A percentile compares a stretch with the other conserved stretches of the same genome.
Evolutionary conservation across 23 tunicate species (phyloP).

Genomic region (Trididemnum nubilum): DNA sequence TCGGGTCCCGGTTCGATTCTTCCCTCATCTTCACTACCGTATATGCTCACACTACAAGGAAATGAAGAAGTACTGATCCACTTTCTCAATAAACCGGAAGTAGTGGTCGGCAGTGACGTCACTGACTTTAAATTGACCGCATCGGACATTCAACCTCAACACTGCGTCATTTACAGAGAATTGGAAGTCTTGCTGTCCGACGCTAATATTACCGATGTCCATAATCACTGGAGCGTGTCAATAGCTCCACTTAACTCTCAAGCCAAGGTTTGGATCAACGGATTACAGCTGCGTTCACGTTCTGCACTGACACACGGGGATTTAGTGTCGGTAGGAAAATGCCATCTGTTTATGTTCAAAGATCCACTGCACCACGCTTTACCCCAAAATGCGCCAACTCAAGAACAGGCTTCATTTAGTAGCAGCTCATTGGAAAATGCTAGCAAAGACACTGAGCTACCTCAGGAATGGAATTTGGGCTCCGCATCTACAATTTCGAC

Average conservation of each 20-base stretch:
- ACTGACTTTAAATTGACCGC: slow-evolving; percentile 34
- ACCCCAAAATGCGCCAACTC: background rate
- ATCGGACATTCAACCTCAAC: slow-evolving; percentile 53
- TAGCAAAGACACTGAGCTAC: background rate
- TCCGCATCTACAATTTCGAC: background rate
- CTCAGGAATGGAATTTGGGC: background rate
- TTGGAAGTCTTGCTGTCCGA: slow-evolving; percentile 2
- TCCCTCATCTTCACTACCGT: slow-evolving; percentile 14
- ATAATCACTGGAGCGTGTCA: slow-evolving; percentile 4
- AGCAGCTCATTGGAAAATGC: background rate
- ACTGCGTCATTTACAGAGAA: slow-evolving; percentile 45
- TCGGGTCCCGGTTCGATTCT: too few relatives aligned
- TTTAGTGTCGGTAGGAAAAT: slow-evolving; percentile 32
- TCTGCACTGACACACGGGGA: slow-evolving; percentile 36
- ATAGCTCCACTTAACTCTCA: background rate
- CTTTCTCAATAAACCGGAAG: slow-evolving; percentile 26
- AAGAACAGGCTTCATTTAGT: background rate
- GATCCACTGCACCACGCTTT: slow-evolving; percentile 27
- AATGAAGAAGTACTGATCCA: slow-evolving; percentile 14
- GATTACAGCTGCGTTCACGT: background rate
- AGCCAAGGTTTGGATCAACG: slow-evolving; percentile 2
- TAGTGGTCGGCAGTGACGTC: slow-evolving; percentile 38
- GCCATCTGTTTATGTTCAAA: slow-evolving; percentile 48
- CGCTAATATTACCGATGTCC: background rate
- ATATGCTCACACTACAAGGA: slow-evolving; percentile 29